Evolutionary conservation across 2,888 invertebrate species (phyloP).

Genomic region (Philhelius pedissequus): DNA sequence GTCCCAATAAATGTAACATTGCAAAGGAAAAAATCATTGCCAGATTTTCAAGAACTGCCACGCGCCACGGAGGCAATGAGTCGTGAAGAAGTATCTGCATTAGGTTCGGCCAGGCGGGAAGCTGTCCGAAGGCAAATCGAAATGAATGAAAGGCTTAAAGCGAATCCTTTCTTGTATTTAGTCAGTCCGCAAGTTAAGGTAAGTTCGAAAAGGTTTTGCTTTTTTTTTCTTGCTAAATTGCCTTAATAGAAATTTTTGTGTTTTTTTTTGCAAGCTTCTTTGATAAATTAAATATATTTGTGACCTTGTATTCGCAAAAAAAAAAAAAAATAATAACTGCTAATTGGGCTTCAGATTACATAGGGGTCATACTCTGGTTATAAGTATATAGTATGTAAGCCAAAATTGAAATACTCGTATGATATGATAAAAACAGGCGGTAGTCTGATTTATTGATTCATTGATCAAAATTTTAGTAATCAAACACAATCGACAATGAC

Average conservation of each 20-base stretch:
- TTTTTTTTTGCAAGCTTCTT: neutral
- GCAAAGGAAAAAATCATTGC: conserved; percentile 97
- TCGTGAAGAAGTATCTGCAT: conserved; percentile 95
- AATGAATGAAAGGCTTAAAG: conserved; percentile 93
- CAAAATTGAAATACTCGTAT: no score
- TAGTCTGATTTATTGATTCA: no score
- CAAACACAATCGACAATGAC: no score
- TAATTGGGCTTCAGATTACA: no score
- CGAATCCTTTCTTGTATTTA: conserved; percentile 96
- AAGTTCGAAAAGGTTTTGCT: conserved; percentile 72
- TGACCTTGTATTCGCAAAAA: no score
- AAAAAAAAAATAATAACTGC: no score
- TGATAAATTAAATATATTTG: neutral
- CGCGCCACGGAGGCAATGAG: conserved; percentile 91
- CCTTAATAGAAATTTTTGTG: neutral
- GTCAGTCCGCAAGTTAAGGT: conserved; percentile 99
- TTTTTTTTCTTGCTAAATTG: neutral
- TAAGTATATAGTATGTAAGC: no score
- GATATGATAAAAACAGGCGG: no score
- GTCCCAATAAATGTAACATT: conserved; percentile 88
- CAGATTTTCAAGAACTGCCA: conserved; percentile 93
- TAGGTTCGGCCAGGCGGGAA: conserved; percentile 96
- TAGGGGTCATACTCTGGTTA: no score
- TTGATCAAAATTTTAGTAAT: no score
- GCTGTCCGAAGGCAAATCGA: conserved; percentile 95